Conservation (phyloP, 2,113 vertebrate genomes). For the Globicephala melas region DNA sequence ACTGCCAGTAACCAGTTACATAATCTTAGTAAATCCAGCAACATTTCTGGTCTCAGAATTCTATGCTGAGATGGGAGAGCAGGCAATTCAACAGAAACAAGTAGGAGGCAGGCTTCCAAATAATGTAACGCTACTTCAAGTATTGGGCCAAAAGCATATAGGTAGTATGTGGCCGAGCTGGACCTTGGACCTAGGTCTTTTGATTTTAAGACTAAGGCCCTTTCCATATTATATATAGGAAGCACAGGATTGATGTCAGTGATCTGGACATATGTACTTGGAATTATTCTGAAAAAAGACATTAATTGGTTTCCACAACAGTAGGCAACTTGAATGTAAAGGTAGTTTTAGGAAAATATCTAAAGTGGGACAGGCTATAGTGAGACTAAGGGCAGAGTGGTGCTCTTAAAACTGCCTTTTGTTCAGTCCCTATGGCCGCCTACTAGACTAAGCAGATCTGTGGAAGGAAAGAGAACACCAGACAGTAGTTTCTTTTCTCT, state of each 20-base stretch:
- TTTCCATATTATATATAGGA: neutral
- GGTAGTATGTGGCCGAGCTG: neutral
- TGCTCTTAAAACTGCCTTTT: neutral
- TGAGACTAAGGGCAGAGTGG: neutral
- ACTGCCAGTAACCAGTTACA: rapidly evolving
- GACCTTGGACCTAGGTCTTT: neutral
- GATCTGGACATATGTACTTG: neutral
- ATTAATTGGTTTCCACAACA: neutral
- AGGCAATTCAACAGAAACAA: neutral
- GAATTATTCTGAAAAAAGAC: neutral
- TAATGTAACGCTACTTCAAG: neutral
- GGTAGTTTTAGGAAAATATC: neutral
- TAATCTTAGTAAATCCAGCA: neutral
- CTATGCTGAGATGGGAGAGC: neutral
- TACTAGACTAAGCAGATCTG: neutral
- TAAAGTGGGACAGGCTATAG: neutral
- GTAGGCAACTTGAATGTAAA: neutral
- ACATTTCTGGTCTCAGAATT: neutral
- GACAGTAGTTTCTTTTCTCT: neutral
- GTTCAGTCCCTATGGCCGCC: neutral
- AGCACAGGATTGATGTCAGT: neutral
- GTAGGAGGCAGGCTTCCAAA: neutral
- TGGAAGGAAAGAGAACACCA: neutral
- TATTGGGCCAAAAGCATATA: neutral
- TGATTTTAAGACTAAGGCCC: neutral